These are phyloP conservation scores for Antechinus stuartii DNA, from an alignment of 2,113 vertebrate species.

Conservation along the genomic window DNA sequence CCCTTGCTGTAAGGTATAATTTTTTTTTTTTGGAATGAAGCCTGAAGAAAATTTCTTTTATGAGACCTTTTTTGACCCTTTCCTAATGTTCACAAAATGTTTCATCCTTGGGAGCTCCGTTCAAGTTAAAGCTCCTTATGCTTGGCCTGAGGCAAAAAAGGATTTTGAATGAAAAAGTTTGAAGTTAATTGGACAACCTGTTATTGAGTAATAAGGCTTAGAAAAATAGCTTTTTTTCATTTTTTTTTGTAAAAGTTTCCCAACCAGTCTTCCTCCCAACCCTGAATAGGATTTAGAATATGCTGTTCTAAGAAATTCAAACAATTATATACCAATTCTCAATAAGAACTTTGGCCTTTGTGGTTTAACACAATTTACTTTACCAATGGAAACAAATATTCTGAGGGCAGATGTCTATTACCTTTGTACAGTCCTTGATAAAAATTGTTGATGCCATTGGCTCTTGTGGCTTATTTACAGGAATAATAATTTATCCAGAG, in stretches of 20 bases:
- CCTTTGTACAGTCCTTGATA: not conserved
- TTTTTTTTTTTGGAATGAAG: not conserved
- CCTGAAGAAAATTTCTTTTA: not conserved
- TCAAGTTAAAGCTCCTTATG: not conserved
- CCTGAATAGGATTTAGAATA: not conserved
- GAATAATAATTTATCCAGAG: not conserved
- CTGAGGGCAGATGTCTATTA: not conserved
- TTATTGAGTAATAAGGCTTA: not conserved
- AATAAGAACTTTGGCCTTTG: not conserved
- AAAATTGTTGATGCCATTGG: not conserved
- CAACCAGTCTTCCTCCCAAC: not conserved
- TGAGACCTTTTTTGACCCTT: not conserved
- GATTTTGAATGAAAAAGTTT: not conserved
- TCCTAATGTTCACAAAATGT: not conserved
- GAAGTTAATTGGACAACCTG: slow-evolving; percentile 14
- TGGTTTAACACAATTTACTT: not conserved
- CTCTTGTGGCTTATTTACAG: not conserved
- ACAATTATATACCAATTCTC: not conserved
- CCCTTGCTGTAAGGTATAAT: not conserved
- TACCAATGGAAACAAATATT: not conserved
- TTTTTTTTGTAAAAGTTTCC: not conserved
- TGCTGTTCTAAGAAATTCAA: not conserved
- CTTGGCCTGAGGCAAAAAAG: not conserved
- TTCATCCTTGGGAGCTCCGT: not conserved
- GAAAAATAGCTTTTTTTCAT: not conserved